phyloP scores from a whole-genome alignment of 2,888 invertebrate genomes.

The Adelphocoris suturalis region DNA sequence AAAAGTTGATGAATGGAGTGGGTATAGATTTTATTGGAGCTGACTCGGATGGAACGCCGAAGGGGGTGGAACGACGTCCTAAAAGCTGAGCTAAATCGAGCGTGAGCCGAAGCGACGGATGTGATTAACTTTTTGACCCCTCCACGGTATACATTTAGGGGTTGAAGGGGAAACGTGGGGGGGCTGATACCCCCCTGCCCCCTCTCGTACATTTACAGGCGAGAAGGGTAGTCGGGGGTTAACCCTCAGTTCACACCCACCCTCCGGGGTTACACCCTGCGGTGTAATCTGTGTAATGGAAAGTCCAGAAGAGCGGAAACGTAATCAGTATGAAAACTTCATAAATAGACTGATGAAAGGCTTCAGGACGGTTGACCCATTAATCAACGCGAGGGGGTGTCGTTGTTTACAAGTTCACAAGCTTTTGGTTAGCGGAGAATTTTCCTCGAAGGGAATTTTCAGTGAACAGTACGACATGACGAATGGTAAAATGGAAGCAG shows the following conservation, averaged over 20 bases:
- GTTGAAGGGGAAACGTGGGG: not conserved
- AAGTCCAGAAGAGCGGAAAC: constrained; percentile 65
- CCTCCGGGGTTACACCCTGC: not conserved
- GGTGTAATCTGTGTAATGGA: constrained; percentile 67
- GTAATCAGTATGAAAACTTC: constrained; percentile 68
- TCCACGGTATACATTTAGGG: not conserved
- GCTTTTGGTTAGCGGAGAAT: constrained; percentile 18
- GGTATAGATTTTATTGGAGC: constrained; percentile 36
- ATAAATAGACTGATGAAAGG: constrained; percentile 59
- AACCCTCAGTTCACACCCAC: not conserved
- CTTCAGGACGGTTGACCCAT: constrained; percentile 47
- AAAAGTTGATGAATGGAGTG: constrained; percentile 44
- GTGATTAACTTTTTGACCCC: constrained; percentile 63
- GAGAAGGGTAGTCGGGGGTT: not conserved
- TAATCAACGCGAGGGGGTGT: constrained; percentile 54
- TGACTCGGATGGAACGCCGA: constrained; percentile 12
- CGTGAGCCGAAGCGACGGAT: constrained; percentile 44
- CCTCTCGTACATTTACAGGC: not conserved
- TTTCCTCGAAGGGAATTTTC: too few species aligned
- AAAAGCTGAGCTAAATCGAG: constrained; percentile 46
- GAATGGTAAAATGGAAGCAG: too few species aligned
- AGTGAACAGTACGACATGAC: too few species aligned
- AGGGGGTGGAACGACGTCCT: constrained; percentile 38
- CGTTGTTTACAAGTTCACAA: constrained; percentile 63
- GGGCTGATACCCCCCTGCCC: not conserved